Evolutionary conservation across 2,113 vertebrate species (phyloP).

Genomic region (Hiodon tergisus): DNA sequence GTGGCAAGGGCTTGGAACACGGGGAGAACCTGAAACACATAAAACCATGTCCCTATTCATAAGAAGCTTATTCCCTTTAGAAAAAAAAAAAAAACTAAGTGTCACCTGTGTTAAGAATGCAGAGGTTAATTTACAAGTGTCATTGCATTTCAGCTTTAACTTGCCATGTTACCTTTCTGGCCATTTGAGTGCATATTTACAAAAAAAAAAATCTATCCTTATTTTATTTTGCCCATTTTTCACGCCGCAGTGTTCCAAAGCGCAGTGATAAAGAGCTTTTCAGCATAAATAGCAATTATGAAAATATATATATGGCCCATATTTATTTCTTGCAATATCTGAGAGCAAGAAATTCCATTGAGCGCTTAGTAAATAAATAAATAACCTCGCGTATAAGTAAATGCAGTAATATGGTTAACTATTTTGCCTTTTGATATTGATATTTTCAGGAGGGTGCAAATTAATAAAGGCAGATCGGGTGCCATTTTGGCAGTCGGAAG

Average conservation of each 20-base stretch:
- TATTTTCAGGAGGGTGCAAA: constrained; percentile 54
- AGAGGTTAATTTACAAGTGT: background rate
- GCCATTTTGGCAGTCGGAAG: constrained; percentile 60
- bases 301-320: constrained; percentile 57
- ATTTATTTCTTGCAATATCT: constrained; percentile 53
- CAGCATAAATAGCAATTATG: constrained; percentile 43
- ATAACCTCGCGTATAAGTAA: constrained; percentile 51
- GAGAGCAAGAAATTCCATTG: constrained; percentile 47
- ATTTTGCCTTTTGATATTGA: constrained; percentile 52
- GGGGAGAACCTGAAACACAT: too few species aligned
- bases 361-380: constrained; percentile 52
- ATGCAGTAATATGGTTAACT: constrained; percentile 66
- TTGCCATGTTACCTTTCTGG: constrained; percentile 8
- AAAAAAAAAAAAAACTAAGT: background rate
- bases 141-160: constrained; percentile 10
- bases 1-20: too few species aligned
- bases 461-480: constrained; percentile 68
- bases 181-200: constrained; percentile 2
- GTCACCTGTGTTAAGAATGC: background rate
- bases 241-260: constrained; percentile 33
- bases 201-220: constrained; percentile 52
- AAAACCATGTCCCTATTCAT: too few species aligned
- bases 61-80: too few species aligned
- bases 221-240: constrained; percentile 27
- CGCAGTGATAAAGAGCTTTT: constrained; percentile 66